Base-by-base conservation (phyloP, 2,797 vertebrate genomes). In the Neosilurus mollespiculum region DNA sequence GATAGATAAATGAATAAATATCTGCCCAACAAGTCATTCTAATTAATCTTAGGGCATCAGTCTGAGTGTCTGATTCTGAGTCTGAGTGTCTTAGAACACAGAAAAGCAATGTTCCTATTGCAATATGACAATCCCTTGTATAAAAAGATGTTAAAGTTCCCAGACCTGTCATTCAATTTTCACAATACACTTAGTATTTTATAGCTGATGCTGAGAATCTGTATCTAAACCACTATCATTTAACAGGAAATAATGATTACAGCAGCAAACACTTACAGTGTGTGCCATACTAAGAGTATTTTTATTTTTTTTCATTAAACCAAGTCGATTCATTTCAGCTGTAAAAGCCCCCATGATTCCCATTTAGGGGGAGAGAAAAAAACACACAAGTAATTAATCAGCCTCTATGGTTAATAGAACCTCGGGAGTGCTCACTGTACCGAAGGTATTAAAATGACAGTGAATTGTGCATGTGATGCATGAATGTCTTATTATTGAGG, bases 241-340 rank as follows among this genome's bases (percentile, higher is more conserved):
- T 65, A 65, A 54, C 49, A 76, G 20, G 58, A 70, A 15, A 9
- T 16, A 56, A 18, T 49, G 51, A 26, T 77, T n/a, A 58, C 22
- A 67, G 75, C 34, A 49, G 30, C 56, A 69, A 64, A 83, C 61
- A 37, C 64, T 59, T 51, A 22, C 64, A 24, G 18, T 16, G 54
- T 67, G 62, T 20, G 54, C 30, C 16, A 24, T 58, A 75, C 26
- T n/a, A n/a, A n/a, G n/a, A n/a, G n/a, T n/a, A n/a, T n/a, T n/a
- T n/a, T n/a, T n/a, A n/a, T n/a, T n/a, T n/a, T n/a, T n/a, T 88
- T 89, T 86, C 86, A 89, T 89, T 89, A 92, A 90, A 89, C 84
- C 88, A 92, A 89, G 87, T 86, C 86, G 85, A 88, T 89, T 83
- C 83, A 93, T 93, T 90, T 90, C 84, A 86, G 87, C 89, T 89